Percentiles rank a stretch among this genome's conserved stretches.
Evolutionary conservation across 2,888 invertebrate genomes (phyloP).

Genomic region (Caenorhabditis angaria): DNA sequence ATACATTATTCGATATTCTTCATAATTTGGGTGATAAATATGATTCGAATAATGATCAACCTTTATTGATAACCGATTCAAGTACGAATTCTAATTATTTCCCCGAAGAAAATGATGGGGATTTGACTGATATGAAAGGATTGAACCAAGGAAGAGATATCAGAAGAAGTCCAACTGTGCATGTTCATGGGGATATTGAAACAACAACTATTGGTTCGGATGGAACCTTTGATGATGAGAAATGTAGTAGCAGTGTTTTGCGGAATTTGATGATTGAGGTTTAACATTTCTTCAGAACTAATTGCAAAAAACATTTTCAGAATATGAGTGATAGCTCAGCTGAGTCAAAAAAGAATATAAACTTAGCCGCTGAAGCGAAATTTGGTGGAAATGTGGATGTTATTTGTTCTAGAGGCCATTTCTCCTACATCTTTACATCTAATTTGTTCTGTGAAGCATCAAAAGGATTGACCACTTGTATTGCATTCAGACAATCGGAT

Average conservation of each 20-base stretch:
- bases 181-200: slow-evolving; percentile 30
- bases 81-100: slow-evolving; percentile 31
- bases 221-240: slow-evolving; percentile 29
- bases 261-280: slow-evolving; percentile 62
- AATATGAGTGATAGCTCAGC: slow-evolving; percentile 64
- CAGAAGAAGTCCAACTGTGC: slow-evolving; percentile 40
- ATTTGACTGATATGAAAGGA: slow-evolving; percentile 28
- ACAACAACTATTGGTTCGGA: slow-evolving; percentile 19
- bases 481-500: slow-evolving; percentile 56
- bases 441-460: slow-evolving; percentile 59
- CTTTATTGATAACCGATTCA: slow-evolving; percentile 27
- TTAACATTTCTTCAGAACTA: background rate
- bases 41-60: slow-evolving; percentile 15
- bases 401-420: slow-evolving; percentile 65
- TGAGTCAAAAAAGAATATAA: slow-evolving; percentile 62
- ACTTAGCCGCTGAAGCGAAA: slow-evolving; percentile 52
- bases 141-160: slow-evolving; percentile 37
- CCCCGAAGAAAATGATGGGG: slow-evolving; percentile 36
- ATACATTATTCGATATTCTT: slow-evolving; percentile 42
- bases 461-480: slow-evolving; percentile 57
- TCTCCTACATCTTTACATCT: slow-evolving; percentile 63
- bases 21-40: slow-evolving; percentile 45
- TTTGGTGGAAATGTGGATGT: slow-evolving; percentile 68
- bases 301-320: slow-evolving; percentile 44
- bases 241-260: slow-evolving; percentile 60